Conservation (phyloP, 2,888 invertebrate species). For the Pediacus dermestoides region DNA sequence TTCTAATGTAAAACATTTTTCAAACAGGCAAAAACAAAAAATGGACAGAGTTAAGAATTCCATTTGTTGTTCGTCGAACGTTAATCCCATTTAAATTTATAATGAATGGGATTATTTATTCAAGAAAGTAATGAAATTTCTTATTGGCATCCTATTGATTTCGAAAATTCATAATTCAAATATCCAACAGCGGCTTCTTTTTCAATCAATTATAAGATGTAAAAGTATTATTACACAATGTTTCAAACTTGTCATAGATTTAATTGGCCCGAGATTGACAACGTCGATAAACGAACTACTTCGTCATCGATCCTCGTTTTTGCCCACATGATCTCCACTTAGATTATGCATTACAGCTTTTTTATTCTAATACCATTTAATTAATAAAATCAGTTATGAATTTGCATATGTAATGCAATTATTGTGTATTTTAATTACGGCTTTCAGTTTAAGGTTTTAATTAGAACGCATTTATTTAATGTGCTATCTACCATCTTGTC, state of each 20-base stretch:
- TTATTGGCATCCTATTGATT: constrained; percentile 27
- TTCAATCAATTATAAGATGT: constrained; percentile 39
- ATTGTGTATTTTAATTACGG: too few relatives aligned
- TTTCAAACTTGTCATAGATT: constrained; percentile 44
- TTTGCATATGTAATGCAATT: constrained; percentile 15
- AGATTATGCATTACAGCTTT: constrained; percentile 15
- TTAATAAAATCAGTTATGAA: constrained; percentile 23
- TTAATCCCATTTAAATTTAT: constrained; percentile 37
- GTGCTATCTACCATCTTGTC: too few relatives aligned
- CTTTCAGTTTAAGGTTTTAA: too few relatives aligned
- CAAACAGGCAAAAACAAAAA: constrained; percentile 27
- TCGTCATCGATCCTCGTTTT: constrained; percentile 38
- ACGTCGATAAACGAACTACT: constrained; percentile 38
- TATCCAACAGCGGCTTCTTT: constrained; percentile 29
- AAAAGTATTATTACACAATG: constrained; percentile 45
- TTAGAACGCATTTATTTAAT: too few relatives aligned
- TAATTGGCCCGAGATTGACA: constrained; percentile 45
- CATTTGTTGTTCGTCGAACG: constrained; percentile 34
- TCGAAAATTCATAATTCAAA: constrained; percentile 28
- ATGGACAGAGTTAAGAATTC: constrained; percentile 30
- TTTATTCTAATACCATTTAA: constrained; percentile 24
- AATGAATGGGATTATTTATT: constrained; percentile 28
- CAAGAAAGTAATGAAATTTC: constrained; percentile 27
- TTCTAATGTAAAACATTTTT: constrained; percentile 42
- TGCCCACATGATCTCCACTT: constrained; percentile 24